Base-by-base conservation (phyloP, 35 echinoderm and acorn worm species). In the Apostichopus parvimensis region DNA sequence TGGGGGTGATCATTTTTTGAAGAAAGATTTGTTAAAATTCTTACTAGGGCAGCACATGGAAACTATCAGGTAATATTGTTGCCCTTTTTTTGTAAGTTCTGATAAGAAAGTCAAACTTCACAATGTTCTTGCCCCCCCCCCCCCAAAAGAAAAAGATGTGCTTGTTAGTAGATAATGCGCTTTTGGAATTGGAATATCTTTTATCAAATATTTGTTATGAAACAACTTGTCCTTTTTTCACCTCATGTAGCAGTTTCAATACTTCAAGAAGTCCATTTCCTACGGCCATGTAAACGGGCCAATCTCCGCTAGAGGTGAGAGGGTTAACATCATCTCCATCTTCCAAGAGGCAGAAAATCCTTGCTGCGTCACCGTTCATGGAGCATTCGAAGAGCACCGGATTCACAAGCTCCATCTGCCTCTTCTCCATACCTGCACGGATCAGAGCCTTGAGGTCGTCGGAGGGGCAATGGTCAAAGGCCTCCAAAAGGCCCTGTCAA, bases 241-340 rank as follows among this genome's bases (percentile, higher is more conserved):
- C 97, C 93, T 94, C 90, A 81, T 96, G 91, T 45, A 98, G 87
- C 0, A 98, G 90, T 77, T 96, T 70, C 12, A 98, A 26, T 8
- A 98, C 93, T 59, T 98, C 93, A 17, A 94, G 14, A 73, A 94
- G 91, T 53, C 95, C 94, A 78, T 96, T 98, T 54, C 93, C 97
- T 21, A 91, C 93, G 17, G 95, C 94, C 91, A 98, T 94, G 85
- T 96, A 96, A 17, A 95, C 87, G 6, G 97, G 97, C 97, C 97
- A 98, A 83, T 98, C 97, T 18, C 93, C 93, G 34, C 34, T 45
- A 6, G 92, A 93, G 26, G 97, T 98, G n/a, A 94, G 57, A 25
- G 97, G 97, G 58, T 98, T 98, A 4, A 98, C 95, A 80, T 96
- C 75, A 79, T 98, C 97, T 7, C 97, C 97, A 28, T 96, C 95